These are phyloP conservation scores for Takifugu rubripes DNA, from an alignment of 2,797 vertebrate genomes.

Conservation along the genomic window DNA sequence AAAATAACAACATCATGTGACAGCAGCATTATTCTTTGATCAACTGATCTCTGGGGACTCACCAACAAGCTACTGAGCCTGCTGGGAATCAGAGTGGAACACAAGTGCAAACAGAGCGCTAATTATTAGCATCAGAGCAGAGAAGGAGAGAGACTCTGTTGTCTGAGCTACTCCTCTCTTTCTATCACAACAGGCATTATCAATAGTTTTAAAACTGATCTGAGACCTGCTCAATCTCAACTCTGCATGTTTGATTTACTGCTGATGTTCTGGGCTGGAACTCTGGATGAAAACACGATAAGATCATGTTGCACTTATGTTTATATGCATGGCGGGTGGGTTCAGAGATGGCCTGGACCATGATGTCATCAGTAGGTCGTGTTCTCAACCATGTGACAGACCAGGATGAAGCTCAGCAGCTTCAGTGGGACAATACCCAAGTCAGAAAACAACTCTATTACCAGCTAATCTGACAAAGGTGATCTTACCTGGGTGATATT, in stretches of 20 bases:
- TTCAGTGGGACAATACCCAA: too few species aligned
- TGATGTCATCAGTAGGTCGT: too few species aligned
- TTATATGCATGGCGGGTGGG: too few species aligned
- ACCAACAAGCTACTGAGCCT: conserved; percentile 31
- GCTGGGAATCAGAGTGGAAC: conserved; percentile 49
- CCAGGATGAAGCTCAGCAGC: too few species aligned
- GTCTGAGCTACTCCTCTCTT: background rate
- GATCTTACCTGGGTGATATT: conserved; percentile 48
- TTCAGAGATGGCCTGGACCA: too few species aligned
- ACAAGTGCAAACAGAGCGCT: conserved; percentile 30
- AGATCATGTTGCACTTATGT: too few species aligned
- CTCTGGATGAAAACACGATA: too few species aligned
- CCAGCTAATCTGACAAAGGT: background rate
- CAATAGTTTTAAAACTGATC: background rate
- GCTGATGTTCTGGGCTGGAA: background rate
- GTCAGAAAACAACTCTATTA: too few species aligned
- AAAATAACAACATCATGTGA: conserved; percentile 33
- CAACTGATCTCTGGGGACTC: conserved; percentile 33
- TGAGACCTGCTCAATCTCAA: too few species aligned
- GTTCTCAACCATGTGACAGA: too few species aligned
- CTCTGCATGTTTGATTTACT: background rate
- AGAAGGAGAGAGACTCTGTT: conserved; percentile 20
- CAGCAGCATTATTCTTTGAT: conserved; percentile 35
- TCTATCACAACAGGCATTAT: background rate
- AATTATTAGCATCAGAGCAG: conserved; percentile 50